These are phyloP conservation scores for Tortrix viridana DNA, from an alignment of 2,888 invertebrate genomes.

Conservation along the genomic window DNA sequence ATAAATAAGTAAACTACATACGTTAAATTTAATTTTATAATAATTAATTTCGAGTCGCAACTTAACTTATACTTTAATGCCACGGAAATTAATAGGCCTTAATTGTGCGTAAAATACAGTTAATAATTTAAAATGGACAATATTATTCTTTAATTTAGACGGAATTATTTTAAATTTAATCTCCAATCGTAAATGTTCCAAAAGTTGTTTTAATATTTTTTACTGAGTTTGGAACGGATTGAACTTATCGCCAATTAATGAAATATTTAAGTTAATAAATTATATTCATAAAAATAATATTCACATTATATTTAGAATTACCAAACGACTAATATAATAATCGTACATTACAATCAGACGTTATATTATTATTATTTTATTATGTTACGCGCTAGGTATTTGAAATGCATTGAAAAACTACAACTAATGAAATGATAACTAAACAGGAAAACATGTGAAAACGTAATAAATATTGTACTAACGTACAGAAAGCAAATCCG, in stretches of 20 bases:
- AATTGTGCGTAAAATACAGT: constrained; percentile 11
- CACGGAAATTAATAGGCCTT: constrained; percentile 24
- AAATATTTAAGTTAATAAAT: constrained; percentile 31
- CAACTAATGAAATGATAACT: no score
- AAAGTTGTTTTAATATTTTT: not conserved
- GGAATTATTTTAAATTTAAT: constrained; percentile 5
- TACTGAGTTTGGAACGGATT: constrained; percentile 14
- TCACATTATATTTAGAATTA: constrained; percentile 53
- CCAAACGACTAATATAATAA: constrained; percentile 61
- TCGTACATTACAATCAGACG: constrained; percentile 56
- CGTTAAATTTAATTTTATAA: constrained; percentile 35
- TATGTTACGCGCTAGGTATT: constrained; percentile 54
- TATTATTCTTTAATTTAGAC: constrained; percentile 37
- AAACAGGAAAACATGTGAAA: not conserved
- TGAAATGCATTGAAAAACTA: constrained; percentile 10
- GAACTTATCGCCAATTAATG: constrained; percentile 22
- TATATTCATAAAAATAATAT: constrained; percentile 62
- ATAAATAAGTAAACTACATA: constrained; percentile 69
- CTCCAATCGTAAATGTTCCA: not conserved
- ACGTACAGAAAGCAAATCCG: not conserved
- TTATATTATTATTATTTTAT: constrained; percentile 51
- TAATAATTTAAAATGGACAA: constrained; percentile 37
- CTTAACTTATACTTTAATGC: constrained; percentile 38
- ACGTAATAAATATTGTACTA: not conserved
- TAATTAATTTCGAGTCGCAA: constrained; percentile 42